phyloP scores from a whole-genome alignment of 2,888 invertebrate species.

The Apoda limacodes region DNA sequence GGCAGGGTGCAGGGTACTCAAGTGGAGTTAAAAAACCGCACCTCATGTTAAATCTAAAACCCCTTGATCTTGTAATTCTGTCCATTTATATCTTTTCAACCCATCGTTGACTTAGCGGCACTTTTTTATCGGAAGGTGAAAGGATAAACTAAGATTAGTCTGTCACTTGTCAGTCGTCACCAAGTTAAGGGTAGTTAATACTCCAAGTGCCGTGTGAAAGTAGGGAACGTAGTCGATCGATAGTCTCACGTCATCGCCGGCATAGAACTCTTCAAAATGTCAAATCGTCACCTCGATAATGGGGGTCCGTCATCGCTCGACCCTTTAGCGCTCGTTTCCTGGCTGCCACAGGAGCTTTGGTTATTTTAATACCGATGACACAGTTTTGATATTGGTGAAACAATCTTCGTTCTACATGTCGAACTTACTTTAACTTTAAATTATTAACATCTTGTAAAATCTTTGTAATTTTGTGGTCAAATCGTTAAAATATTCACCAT shows the following conservation, averaged over 20 bases:
- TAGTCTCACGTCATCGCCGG: slow-evolving; percentile 35
- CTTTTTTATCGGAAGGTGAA: slow-evolving; percentile 22
- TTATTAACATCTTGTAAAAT: too few species aligned
- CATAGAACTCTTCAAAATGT: slow-evolving; percentile 42
- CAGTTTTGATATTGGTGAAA: too few species aligned
- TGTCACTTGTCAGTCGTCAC: slow-evolving; percentile 13
- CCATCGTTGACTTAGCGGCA: too few species aligned
- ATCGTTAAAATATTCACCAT: too few species aligned
- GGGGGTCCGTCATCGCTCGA: slow-evolving; percentile 55
- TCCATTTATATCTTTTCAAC: too few species aligned
- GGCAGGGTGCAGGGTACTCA: too few species aligned
- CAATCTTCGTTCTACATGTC: too few species aligned
- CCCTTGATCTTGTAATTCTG: too few species aligned
- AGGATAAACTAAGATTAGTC: slow-evolving; percentile 20
- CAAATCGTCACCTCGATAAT: slow-evolving; percentile 59
- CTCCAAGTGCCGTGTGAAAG: slow-evolving; percentile 50
- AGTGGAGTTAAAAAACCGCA: too few species aligned
- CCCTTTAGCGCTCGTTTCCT: slow-evolving; percentile 57
- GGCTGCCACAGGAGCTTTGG: slow-evolving; percentile 35
- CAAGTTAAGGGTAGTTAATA: slow-evolving; percentile 29
- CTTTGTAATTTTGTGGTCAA: too few species aligned
- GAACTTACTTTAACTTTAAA: too few species aligned
- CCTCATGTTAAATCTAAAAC: too few species aligned
- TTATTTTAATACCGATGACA: slow-evolving; percentile 24
- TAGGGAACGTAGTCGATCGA: slow-evolving; percentile 27